phyloP scores from a whole-genome alignment of 2,888 invertebrate species.

The Liopterus haemorrhoidalis region DNA sequence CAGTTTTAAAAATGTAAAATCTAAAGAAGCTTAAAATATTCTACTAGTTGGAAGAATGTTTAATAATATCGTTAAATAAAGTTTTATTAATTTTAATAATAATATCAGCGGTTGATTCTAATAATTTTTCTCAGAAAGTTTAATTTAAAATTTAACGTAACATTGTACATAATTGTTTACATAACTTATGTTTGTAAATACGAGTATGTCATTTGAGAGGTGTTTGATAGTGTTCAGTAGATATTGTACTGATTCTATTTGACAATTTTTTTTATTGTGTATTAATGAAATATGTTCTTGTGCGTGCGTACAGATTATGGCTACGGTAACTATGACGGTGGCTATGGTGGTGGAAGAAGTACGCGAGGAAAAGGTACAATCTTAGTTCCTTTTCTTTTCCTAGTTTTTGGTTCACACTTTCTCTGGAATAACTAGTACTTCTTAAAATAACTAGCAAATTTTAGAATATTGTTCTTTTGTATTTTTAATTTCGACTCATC shows the following conservation, averaged over 20 bases:
- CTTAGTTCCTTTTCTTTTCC: constrained; percentile 43
- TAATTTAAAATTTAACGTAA: too few species aligned
- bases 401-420: constrained; percentile 6
- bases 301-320: constrained; percentile 68
- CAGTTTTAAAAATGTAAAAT: too few species aligned
- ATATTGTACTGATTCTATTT: constrained; percentile 16
- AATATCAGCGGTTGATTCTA: too few species aligned
- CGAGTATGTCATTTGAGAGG: too few species aligned
- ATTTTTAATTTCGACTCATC: neutral
- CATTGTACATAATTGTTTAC: too few species aligned
- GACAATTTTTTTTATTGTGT: constrained; percentile 39
- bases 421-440: neutral
- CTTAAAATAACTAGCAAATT: neutral
- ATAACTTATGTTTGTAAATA: too few species aligned
- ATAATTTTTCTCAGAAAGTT: too few species aligned
- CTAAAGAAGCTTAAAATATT: too few species aligned
- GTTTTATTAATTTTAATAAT: too few species aligned
- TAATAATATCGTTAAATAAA: too few species aligned
- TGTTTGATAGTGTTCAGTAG: constrained; percentile 7
- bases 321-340: constrained; percentile 84
- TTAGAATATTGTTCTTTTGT: neutral
- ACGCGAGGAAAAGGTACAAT: constrained; percentile 80
- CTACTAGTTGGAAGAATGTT: too few species aligned
- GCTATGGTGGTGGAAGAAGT: constrained; percentile 79
- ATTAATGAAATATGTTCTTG: constrained; percentile 51